phyloP scores from a whole-genome alignment of 2,113 vertebrate species.

The Melanotaenia duboulayi region DNA sequence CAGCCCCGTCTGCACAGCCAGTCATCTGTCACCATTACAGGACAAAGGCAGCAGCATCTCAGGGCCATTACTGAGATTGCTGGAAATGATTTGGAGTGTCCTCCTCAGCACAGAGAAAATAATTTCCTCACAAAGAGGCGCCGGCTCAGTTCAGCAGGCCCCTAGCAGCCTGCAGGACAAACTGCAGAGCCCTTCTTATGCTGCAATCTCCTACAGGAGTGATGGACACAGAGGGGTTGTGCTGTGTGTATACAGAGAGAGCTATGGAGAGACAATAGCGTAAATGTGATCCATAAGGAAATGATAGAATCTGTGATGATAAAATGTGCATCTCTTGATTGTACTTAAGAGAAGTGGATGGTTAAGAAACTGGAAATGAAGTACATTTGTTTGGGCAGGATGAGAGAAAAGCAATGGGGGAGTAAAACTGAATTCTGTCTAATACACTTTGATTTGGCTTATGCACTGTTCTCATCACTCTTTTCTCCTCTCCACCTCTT shows the following conservation, averaged over 20 bases:
- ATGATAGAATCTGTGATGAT: constrained; percentile 10
- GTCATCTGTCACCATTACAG: constrained; percentile 86
- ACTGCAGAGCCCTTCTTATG: constrained; percentile 45
- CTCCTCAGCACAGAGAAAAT: constrained; percentile 82
- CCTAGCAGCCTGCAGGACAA: constrained; percentile 59
- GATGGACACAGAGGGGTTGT: constrained; percentile 53
- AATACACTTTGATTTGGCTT: constrained; percentile 35
- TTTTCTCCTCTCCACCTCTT: neutral
- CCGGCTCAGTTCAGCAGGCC: constrained; percentile 62
- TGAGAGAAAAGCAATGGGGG: constrained; percentile 16
- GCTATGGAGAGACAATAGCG: constrained; percentile 15
- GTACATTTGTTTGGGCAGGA: constrained; percentile 16
- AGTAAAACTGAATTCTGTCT: constrained; percentile 51
- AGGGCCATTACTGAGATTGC: constrained; percentile 87
- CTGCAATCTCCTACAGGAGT: constrained; percentile 31
- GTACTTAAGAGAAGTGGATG: constrained; percentile 13
- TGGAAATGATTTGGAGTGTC: constrained; percentile 87
- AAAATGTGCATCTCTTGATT: constrained; percentile 38
- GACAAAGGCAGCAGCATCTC: constrained; percentile 82
- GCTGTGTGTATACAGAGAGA: constrained; percentile 35
- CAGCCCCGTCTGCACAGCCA: constrained; percentile 75
- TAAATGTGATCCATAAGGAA: constrained; percentile 17
- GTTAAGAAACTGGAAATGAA: constrained; percentile 39
- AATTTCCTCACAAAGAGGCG: constrained; percentile 80
- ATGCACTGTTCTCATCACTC: constrained; percentile 6